phyloP scores from a whole-genome alignment of 2,797 vertebrate species.

The Pseudomugil tenellus region DNA sequence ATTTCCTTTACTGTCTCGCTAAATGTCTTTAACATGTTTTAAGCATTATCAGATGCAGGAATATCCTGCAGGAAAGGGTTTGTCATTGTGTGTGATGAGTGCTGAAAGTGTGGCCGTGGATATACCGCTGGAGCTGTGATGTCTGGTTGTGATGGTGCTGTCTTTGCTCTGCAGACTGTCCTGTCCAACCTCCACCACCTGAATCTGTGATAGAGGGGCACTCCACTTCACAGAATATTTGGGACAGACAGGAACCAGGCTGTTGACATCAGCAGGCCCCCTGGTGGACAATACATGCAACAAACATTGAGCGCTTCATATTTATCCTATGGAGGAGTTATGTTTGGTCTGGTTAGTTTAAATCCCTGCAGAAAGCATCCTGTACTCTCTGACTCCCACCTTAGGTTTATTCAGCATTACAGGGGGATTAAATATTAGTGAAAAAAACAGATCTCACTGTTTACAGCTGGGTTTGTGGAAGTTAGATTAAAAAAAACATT shows the following conservation, averaged over 20 bases:
- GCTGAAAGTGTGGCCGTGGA: neutral
- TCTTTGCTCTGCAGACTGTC: slow-evolving; percentile 77
- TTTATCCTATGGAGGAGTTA: too few relatives aligned
- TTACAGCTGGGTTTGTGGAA: too few relatives aligned
- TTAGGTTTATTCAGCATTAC: too few relatives aligned
- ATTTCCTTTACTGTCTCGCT: too few relatives aligned
- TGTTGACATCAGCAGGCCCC: slow-evolving; percentile 88
- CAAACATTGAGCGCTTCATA: neutral
- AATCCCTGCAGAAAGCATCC: too few relatives aligned
- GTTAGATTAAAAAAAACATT: too few relatives aligned
- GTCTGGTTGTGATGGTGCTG: slow-evolving; percentile 55
- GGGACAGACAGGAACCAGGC: slow-evolving; percentile 89
- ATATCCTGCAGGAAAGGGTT: neutral
- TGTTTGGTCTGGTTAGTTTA: too few relatives aligned
- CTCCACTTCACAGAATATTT: slow-evolving; percentile 93
- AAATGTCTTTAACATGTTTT: too few relatives aligned
- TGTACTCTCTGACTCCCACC: too few relatives aligned
- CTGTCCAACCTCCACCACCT: slow-evolving; percentile 92
- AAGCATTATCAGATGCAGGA: too few relatives aligned
- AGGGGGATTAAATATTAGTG: too few relatives aligned
- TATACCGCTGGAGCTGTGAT: slow-evolving; percentile 56
- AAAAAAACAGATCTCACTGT: too few relatives aligned
- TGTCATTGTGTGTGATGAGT: neutral
- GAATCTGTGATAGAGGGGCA: slow-evolving; percentile 86
- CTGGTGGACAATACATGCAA: slow-evolving; percentile 67